Percentiles rank a stretch among this genome's conserved stretches.
These are phyloP conservation scores for Apamea monoglypha DNA, from an alignment of 2,888 invertebrate genomes.

Conservation along the genomic window DNA sequence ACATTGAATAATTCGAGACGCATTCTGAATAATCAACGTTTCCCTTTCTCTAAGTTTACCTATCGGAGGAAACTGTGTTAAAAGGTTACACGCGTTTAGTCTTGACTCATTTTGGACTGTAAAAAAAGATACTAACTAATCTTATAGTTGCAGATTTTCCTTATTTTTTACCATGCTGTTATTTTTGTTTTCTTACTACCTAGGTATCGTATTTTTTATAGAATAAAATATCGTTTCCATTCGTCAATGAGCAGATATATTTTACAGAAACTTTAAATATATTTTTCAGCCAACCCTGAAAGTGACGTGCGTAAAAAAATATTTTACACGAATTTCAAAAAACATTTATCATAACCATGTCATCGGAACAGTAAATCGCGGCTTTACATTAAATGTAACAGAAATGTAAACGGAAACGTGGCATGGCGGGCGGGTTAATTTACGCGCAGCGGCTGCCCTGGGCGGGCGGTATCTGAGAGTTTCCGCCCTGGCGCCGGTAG, in stretches of 20 bases:
- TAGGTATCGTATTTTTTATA: not conserved
- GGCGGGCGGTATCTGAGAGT: conserved; percentile 83
- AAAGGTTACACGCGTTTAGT: conserved; percentile 38
- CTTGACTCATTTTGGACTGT: not conserved
- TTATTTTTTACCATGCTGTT: not conserved
- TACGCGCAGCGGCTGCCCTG: conserved; percentile 80
- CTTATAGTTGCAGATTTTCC: not conserved
- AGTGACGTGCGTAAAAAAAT: conserved; percentile 10
- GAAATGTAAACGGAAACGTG: conserved; percentile 78
- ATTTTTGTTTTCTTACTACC: not conserved
- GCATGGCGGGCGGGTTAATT: conserved; percentile 82
- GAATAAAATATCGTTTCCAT: conserved; percentile 5
- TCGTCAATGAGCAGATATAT: conserved; percentile 4
- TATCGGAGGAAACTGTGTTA: conserved; percentile 47
- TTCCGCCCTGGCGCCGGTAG: conserved; percentile 80
- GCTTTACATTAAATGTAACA: conserved; percentile 71
- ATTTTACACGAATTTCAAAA: conserved; percentile 44
- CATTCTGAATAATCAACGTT: conserved; percentile 75
- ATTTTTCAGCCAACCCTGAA: not conserved
- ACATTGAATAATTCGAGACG: conserved; percentile 80
- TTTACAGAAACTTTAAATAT: conserved; percentile 5
- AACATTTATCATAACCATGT: conserved; percentile 57
- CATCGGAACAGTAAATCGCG: conserved; percentile 62
- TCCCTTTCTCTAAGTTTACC: conserved; percentile 72
- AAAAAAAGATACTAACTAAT: not conserved